Conservation (phyloP, 2,113 vertebrate species). For the Brachionichthys hirsutus region DNA sequence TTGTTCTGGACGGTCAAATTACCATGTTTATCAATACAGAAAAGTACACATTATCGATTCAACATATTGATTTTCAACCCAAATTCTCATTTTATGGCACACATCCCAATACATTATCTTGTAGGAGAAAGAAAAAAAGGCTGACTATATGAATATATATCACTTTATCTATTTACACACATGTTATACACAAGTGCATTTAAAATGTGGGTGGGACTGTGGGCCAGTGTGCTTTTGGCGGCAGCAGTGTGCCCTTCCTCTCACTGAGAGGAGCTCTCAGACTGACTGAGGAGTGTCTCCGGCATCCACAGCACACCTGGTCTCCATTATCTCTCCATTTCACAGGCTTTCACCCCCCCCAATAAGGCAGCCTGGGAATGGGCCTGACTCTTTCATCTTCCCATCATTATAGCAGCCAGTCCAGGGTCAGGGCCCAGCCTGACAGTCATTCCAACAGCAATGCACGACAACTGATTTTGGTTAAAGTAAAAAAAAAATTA, state of each 20-base stretch:
- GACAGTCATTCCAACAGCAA: constrained; percentile 80
- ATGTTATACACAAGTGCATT: constrained; percentile 1
- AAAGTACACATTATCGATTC: not conserved
- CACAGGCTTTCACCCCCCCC: constrained; percentile 76
- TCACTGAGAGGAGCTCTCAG: constrained; percentile 72
- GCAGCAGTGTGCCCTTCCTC: constrained; percentile 57
- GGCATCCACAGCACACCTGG: constrained; percentile 79
- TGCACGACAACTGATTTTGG: constrained; percentile 77
- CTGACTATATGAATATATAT: too few species aligned
- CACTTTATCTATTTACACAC: too few species aligned
- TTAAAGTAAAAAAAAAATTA: constrained; percentile 59
- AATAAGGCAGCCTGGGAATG: constrained; percentile 83
- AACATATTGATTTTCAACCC: constrained; percentile 15
- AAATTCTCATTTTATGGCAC: not conserved
- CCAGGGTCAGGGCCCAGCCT: constrained; percentile 81
- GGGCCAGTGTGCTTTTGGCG: constrained; percentile 25
- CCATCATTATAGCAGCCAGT: constrained; percentile 80
- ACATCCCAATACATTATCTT: not conserved
- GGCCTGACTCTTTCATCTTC: constrained; percentile 83
- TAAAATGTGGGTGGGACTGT: constrained; percentile 1
- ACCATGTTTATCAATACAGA: constrained; percentile 41
- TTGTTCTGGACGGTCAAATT: constrained; percentile 49
- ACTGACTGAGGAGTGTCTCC: constrained; percentile 74
- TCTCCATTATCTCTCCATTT: constrained; percentile 82
- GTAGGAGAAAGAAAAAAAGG: not conserved